Base-by-base conservation (phyloP, 2,113 vertebrate species). In the Grallaria varia region DNA sequence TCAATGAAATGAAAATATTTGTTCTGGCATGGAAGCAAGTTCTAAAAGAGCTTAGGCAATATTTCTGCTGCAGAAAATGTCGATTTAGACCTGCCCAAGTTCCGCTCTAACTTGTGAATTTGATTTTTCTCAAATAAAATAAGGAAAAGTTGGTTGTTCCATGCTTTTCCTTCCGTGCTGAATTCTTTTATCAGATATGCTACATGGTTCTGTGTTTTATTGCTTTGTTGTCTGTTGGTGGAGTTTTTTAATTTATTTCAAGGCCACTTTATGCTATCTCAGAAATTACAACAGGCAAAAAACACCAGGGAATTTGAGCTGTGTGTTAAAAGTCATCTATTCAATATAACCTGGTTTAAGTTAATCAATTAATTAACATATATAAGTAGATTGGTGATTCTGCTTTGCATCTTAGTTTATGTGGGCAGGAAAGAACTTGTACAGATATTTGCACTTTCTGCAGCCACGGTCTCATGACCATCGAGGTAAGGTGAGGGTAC, bases 1-100 rank as follows among this genome's bases (percentile, higher is more conserved):
- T 95, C 93, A 95, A 3, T 71, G 80, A 93, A 96, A 93, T 64
- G 52, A 95, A 97, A 97, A 96, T 96, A 95, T 97, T 96, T 97
- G 47, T 56, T 90, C 83, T 96, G 91, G 89, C 86, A 64, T n/a
- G 56, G 47, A 89, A 74, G 60, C 86, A 67, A 47, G 72, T 81
- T 96, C 60, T 96, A 31, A 92, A 93, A 95, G 60, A 86, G 60
- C 75, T 86, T 80, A 73, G 63, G 79, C 55, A 88, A 39, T 86
- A 87, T 81, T 97, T 95, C 56, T 92, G 42, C 63, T 81, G 73
- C 60, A 86, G 68, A 81, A 95, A 89, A 87, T 84, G 47, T 71
- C 1, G 0, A 4, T 71, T 88, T 71, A 90, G 55, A 92, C 27
- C 22, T 84, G 35, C 68, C 50, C 17, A 52, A 59, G 14, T 93